Evolutionary conservation across 2,888 invertebrate genomes (phyloP), one percentile per base, ranked within the genome.

Genomic region (Spodoptera exigua): DNA sequence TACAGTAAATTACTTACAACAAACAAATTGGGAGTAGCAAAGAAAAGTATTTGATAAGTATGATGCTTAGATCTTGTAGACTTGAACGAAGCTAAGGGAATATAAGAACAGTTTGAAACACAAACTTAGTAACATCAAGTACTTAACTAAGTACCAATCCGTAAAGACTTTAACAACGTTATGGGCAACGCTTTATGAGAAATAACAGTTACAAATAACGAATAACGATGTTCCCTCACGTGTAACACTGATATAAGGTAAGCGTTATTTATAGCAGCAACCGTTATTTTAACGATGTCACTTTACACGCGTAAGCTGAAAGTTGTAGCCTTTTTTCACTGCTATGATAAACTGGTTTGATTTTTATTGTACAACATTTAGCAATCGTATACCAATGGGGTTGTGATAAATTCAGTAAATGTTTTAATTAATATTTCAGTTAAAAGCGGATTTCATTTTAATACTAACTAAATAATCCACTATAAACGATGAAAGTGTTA

Each of bases 211-310:
- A 72, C 62, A 78, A 70, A 76, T 60, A 78, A 62, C 54, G 52
- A 45, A 68, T 60, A 68, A 70, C 60, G 57, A 57, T 70, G 76
- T 67, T 49, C 67, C 41, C n/a, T 70, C 76, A 57, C 64, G 76
- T 60, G 79, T 78, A 65, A 76, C 62, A 13, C 64, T 70, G 76
- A 76, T 76, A 76, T 67, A 70, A 75, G 58, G 52, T 63, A 61
- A 65, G 27, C 43, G 67, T 76, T 76, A 76, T 78, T 78, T 76
- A 76, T 63, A 40, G 52, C 51, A 27, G 17, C 40, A 57, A 60
- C 61, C 59, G 67, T 78, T 78, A 76, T 78, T 73, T 76, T 62
- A 76, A 78, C 76, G 64, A 59, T 57, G 44, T 44, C 70, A 74
- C 48, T 74, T 59, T 70, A 70, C 58, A 43, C 56, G 43, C 57